These are phyloP conservation scores for Pemphredon lugubris DNA, from an alignment of 2,888 invertebrate species.

Conservation along the genomic window DNA sequence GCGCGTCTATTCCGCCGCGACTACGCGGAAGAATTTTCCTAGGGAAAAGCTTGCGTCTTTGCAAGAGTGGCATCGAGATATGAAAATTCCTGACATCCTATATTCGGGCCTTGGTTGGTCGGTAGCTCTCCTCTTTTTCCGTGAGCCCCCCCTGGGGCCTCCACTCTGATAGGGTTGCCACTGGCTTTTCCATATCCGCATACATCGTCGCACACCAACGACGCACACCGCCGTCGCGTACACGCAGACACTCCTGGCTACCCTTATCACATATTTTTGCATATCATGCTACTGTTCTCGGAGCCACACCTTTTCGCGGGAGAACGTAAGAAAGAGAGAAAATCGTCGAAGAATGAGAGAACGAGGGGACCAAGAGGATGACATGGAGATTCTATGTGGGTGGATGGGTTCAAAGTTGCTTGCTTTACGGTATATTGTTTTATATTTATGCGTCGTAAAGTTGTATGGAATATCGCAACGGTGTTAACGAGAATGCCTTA, in stretches of 20 bases:
- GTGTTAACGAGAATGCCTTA: neutral
- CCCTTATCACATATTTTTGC: constrained; percentile 77
- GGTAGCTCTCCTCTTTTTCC: constrained; percentile 58
- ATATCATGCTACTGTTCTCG: constrained; percentile 71
- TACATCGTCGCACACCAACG: constrained; percentile 54
- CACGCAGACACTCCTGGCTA: constrained; percentile 62
- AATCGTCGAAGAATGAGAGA: constrained; percentile 45
- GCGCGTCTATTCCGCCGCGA: constrained; percentile 44
- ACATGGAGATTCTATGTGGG: constrained; percentile 31
- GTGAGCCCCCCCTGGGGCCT: constrained; percentile 66
- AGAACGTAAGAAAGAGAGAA: constrained; percentile 51
- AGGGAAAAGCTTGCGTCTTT: constrained; percentile 65
- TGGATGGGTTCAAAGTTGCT: neutral
- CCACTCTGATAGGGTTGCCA: constrained; percentile 72
- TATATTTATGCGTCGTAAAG: neutral
- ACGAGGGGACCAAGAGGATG: constrained; percentile 34
- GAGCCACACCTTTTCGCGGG: constrained; percentile 60
- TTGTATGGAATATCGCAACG: neutral
- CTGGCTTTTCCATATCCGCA: constrained; percentile 69
- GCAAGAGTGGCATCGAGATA: constrained; percentile 71
- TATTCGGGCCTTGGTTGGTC: constrained; percentile 66
- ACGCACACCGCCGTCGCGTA: constrained; percentile 13
- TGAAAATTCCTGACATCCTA: constrained; percentile 75
- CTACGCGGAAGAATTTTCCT: constrained; percentile 61
- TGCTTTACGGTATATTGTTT: neutral